Evolutionary conservation across 2,113 vertebrate species (phyloP).

Genomic region (Cottus gobio): DNA sequence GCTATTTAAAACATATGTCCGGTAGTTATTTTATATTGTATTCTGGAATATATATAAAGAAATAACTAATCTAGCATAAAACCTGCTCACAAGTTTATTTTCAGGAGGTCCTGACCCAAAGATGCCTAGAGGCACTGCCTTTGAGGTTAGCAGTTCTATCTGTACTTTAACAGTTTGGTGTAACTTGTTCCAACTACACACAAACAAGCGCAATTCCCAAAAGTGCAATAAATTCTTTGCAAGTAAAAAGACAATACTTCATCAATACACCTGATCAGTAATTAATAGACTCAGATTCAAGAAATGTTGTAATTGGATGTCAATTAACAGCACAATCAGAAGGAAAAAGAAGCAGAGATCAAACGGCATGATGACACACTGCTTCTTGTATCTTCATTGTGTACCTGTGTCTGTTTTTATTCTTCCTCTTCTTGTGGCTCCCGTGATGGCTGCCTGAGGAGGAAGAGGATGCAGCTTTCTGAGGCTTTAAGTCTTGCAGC

Average conservation of each 20-base stretch:
- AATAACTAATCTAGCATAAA: too few relatives aligned
- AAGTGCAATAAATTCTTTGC: too few relatives aligned
- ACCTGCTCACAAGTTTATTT: background rate
- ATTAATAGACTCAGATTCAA: background rate
- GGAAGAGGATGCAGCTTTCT: conserved; percentile 96
- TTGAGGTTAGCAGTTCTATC: too few relatives aligned
- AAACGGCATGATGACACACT: background rate
- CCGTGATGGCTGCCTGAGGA: conserved; percentile 95
- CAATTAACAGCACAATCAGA: background rate
- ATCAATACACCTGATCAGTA: too few relatives aligned
- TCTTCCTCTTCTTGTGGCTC: conserved; percentile 99
- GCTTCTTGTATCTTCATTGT: background rate
- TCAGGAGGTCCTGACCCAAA: background rate
- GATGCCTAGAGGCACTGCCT: too few relatives aligned
- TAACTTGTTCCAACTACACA: too few relatives aligned
- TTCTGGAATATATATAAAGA: too few relatives aligned
- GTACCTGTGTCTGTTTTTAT: conserved; percentile 99
- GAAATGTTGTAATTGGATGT: background rate
- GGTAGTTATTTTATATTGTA: too few relatives aligned
- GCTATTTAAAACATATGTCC: too few relatives aligned
- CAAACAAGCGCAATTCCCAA: too few relatives aligned
- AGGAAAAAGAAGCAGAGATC: background rate
- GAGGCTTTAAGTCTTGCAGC: conserved; percentile 94
- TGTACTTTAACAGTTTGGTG: too few relatives aligned
- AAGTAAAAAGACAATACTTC: too few relatives aligned